Conservation (phyloP, 2,797 vertebrate species). For the Pterois miles region DNA sequence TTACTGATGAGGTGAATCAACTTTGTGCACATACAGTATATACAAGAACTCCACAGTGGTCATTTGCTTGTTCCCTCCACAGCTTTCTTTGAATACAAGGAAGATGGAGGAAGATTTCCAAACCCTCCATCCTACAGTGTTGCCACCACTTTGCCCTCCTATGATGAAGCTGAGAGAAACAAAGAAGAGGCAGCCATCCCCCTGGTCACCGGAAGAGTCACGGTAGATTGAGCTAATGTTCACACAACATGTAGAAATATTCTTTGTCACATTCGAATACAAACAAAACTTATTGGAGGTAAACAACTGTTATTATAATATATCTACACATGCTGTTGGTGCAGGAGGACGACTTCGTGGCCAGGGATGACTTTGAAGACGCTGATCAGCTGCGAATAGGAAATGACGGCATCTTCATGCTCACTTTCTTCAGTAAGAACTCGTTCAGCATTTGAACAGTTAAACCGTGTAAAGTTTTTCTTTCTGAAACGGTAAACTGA, state of each 20-base stretch:
- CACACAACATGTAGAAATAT: background rate
- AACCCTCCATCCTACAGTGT: slow-evolving; percentile 97
- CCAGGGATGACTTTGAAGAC: slow-evolving; percentile 96
- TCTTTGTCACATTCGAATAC: background rate
- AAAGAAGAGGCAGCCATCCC: slow-evolving; percentile 93
- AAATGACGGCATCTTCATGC: slow-evolving; percentile 99
- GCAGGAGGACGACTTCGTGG: slow-evolving; percentile 96
- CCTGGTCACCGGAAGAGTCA: slow-evolving; percentile 92
- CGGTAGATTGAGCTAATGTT: slow-evolving; percentile 44
- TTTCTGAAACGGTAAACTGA: background rate
- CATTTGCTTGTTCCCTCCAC: slow-evolving; percentile 8
- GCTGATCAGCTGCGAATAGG: slow-evolving; percentile 98
- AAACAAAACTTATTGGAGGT: background rate
- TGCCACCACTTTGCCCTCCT: slow-evolving; percentile 94
- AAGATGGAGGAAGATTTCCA: slow-evolving; percentile 91
- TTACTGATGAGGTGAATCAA: background rate
- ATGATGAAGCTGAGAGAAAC: slow-evolving; percentile 95
- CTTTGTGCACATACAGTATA: background rate
- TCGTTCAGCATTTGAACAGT: background rate
- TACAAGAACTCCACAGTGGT: background rate
- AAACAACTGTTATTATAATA: background rate
- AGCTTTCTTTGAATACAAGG: slow-evolving; percentile 97
- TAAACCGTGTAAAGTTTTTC: background rate
- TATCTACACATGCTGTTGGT: background rate
- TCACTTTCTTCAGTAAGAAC: slow-evolving; percentile 98